These are phyloP conservation scores for Lepilemur septentrionalis DNA, from an alignment of 2,797 vertebrate genomes.

Conservation along the genomic window DNA sequence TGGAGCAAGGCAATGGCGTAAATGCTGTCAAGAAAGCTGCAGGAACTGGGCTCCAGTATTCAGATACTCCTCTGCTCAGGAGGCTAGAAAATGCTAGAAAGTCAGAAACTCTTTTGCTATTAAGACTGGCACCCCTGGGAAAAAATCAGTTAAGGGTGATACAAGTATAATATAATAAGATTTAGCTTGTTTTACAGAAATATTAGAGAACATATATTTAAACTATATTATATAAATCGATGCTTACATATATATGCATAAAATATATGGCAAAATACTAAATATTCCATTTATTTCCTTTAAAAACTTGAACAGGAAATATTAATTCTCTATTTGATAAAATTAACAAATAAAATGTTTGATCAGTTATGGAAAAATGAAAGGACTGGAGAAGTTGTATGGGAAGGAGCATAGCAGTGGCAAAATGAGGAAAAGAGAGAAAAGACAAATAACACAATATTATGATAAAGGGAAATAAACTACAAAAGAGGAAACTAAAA, in stretches of 20 bases:
- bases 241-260: not conserved
- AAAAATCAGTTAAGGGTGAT: not conserved
- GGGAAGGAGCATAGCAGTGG: not conserved
- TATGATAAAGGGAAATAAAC: not conserved
- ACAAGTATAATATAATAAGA: not conserved
- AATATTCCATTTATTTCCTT: not conserved
- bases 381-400: not conserved
- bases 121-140: not conserved
- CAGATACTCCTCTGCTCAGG: not conserved
- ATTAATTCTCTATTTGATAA: not conserved
- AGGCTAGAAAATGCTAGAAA: not conserved
- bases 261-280: not conserved
- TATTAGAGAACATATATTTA: not conserved
- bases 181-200: not conserved
- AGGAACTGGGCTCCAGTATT: not conserved
- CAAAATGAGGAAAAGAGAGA: not conserved
- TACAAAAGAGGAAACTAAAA: not conserved
- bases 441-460: not conserved
- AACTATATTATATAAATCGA: not conserved
- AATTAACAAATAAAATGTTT: not conserved
- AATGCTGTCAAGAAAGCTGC: not conserved
- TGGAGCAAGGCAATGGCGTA: not conserved
- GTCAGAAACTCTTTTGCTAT: not conserved
- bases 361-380: not conserved
- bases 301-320: not conserved